Evolutionary conservation across 2,888 invertebrate genomes (phyloP).

Genomic region (Megamerina dolium): DNA sequence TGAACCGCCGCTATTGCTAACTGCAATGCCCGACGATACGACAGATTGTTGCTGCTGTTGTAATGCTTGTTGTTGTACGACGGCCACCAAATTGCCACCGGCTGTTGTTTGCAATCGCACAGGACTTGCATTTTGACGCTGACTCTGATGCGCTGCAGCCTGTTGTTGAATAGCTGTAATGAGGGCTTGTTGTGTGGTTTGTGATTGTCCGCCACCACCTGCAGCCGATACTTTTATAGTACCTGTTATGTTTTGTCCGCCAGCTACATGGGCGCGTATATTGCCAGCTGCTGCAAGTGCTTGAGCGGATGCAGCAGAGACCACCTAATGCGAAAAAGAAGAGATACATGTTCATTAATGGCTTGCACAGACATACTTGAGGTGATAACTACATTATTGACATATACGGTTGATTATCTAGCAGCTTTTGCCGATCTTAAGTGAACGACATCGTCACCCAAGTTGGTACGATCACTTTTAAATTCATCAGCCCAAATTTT

Average conservation of each 20-base stretch:
- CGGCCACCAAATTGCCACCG: constrained; percentile 54
- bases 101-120: constrained; percentile 56
- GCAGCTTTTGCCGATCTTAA: no score
- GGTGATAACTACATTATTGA: no score
- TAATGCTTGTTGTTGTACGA: constrained; percentile 53
- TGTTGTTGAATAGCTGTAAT: constrained; percentile 53
- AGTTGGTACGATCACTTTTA: no score
- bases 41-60: constrained; percentile 28
- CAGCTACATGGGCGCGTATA: constrained; percentile 51
- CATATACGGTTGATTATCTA: no score
- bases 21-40: constrained; percentile 11
- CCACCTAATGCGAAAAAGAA: constrained; percentile 47
- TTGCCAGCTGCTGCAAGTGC: constrained; percentile 50
- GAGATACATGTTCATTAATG: background rate
- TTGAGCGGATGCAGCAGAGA: constrained; percentile 54
- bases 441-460: no score
- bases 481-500: no score
- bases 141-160: constrained; percentile 53
- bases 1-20: constrained; percentile 1
- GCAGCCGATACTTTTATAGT: constrained; percentile 52
- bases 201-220: constrained; percentile 43
- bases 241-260: constrained; percentile 49
- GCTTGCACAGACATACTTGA: no score
- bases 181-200: constrained; percentile 52
- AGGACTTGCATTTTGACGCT: constrained; percentile 55